Base-by-base conservation (phyloP, 2,113 vertebrate species). In the Pavo muticus region DNA sequence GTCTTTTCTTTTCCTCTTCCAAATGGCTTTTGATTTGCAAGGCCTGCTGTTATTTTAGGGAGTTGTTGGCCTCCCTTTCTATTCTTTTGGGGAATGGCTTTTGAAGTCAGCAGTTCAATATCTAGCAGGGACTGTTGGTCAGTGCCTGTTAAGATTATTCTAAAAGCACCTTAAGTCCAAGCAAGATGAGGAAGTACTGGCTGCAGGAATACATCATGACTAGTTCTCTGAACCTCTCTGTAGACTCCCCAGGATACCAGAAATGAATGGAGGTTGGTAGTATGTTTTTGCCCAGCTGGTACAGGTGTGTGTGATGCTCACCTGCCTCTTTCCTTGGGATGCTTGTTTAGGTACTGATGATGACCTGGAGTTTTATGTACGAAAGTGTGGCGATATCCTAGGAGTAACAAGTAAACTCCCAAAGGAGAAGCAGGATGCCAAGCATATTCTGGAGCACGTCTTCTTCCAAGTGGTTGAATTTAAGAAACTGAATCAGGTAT, bases 381-480 rank as follows among this genome's bases (percentile, higher is more conserved):
- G 98, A 40, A 99, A 99, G 94, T 99, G 99, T 35, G 99, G 99
- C 0, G 99, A 99, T 84, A 99, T 99, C 92, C 96, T 99, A 12
- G 99, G 99, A 7, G 98, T 99, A 83, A 98, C 98, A 1, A 98
- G 94, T 17, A 99, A 99, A 63, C 93, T 99, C 78, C 98, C 98
- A 68, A 99, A 99, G 96, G 99, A 99, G 20, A 98, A 98, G 78
- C 98, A 98, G 95, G 98, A 99, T 92, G 99, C 99, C 71, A 99
- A 98, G 93, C 98, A 99, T 81, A 99, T 99, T 88, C 97, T 99
- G 82, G 99, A 99, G 77, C 98, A 99, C 92, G 96, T 99, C 96
- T 99, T 99, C 96, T 99, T 99, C 95, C 99, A 99, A 95, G 98
- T 99, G 82, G 99, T 99, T 14, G 99, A 99, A 95, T 99, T 99